These are phyloP conservation scores for Hippocampus barbouri DNA, from an alignment of 2,113 vertebrate genomes.

Conservation along the genomic window DNA sequence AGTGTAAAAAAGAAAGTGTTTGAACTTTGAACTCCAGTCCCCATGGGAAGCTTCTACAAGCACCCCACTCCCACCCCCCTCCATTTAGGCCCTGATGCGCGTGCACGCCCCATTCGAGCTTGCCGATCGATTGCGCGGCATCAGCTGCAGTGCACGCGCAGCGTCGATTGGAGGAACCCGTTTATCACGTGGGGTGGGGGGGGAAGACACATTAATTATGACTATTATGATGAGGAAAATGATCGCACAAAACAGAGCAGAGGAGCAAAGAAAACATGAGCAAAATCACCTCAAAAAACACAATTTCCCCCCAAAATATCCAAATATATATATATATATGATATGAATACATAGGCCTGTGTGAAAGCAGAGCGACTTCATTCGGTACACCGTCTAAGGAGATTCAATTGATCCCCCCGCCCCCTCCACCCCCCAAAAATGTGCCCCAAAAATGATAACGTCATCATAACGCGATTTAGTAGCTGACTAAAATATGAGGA, in stretches of 20 bases:
- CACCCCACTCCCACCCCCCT: neutral
- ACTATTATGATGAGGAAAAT: neutral
- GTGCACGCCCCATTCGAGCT: neutral
- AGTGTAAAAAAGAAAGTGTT: neutral
- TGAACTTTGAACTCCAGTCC: neutral
- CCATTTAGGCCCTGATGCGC: neutral
- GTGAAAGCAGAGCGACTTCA: neutral
- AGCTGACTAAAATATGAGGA: too few species aligned
- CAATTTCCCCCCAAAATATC: too few species aligned
- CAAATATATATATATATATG: neutral
- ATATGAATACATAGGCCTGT: neutral
- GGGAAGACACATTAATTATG: neutral
- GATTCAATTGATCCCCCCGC: too few species aligned
- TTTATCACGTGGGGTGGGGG: neutral
- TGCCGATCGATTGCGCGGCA: neutral
- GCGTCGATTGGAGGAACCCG: neutral
- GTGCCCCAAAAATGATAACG: too few species aligned
- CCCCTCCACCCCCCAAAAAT: too few species aligned
- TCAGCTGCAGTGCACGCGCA: constrained; percentile 2
- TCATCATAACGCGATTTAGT: too few species aligned
- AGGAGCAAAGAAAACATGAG: neutral
- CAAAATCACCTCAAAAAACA: neutral
- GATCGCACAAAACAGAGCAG: neutral
- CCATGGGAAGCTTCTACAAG: neutral
- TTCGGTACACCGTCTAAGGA: neutral